phyloP scores from a whole-genome alignment of 2,113 vertebrate genomes.

The Pangasianodon gigas region DNA sequence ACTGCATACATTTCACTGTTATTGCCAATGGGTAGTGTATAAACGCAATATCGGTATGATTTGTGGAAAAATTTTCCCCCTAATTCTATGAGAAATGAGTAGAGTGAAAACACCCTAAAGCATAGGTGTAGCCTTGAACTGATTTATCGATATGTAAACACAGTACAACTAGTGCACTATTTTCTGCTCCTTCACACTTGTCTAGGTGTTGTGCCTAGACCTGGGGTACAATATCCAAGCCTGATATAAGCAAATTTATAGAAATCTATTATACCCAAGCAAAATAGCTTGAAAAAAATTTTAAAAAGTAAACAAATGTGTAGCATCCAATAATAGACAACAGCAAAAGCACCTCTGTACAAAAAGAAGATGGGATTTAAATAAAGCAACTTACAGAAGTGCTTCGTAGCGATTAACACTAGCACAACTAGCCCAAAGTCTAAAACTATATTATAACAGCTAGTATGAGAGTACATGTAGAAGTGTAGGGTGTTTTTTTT shows the following conservation, averaged over 20 bases:
- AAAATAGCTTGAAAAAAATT: too few relatives aligned
- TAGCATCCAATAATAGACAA: neutral
- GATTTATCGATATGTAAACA: neutral
- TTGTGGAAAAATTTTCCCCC: neutral
- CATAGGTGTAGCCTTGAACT: neutral
- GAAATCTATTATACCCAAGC: neutral
- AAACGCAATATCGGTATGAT: neutral
- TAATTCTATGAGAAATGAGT: neutral
- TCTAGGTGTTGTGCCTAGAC: neutral
- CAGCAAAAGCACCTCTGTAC: neutral
- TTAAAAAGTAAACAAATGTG: too few relatives aligned
- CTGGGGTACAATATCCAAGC: neutral
- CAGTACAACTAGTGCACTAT: neutral
- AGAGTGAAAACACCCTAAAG: neutral
- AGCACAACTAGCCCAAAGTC: neutral
- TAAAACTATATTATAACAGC: neutral
- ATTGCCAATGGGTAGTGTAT: neutral
- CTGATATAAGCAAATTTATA: too few relatives aligned
- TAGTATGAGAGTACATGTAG: neutral
- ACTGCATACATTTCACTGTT: neutral
- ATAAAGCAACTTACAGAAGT: neutral
- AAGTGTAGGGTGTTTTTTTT: neutral
- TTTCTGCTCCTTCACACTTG: neutral
- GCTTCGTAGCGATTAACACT: neutral
- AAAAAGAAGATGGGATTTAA: neutral